phyloP scores from a whole-genome alignment of 2,888 invertebrate species.

The Chromoteleia sp. region DNA sequence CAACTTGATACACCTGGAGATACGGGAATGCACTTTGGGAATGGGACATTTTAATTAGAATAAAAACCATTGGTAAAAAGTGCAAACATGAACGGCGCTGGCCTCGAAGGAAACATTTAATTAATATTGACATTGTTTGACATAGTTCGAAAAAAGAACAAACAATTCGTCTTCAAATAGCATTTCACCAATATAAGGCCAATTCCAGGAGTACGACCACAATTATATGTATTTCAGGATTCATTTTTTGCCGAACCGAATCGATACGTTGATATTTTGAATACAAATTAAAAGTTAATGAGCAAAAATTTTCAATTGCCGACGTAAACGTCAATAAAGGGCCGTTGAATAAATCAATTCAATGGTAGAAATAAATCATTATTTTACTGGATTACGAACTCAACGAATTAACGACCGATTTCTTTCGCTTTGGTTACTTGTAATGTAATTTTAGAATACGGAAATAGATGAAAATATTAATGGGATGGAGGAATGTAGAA shows the following conservation, averaged over 20 bases:
- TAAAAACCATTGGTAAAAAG: slow-evolving; percentile 58
- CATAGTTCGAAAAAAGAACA: slow-evolving; percentile 12
- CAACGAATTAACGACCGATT: background rate
- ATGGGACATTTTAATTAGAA: slow-evolving; percentile 72
- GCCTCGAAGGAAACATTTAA: slow-evolving; percentile 74
- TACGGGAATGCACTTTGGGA: slow-evolving; percentile 72
- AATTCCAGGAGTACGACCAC: slow-evolving; percentile 19
- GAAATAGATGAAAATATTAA: background rate
- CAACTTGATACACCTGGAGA: slow-evolving; percentile 82
- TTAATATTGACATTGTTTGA: slow-evolving; percentile 79
- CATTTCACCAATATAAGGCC: slow-evolving; percentile 10
- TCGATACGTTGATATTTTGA: background rate
- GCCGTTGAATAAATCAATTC: background rate
- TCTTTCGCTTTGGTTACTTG: background rate
- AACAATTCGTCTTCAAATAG: slow-evolving; percentile 35
- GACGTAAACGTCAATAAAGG: background rate
- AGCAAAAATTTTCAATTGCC: background rate
- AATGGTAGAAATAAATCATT: slow-evolving; percentile 3
- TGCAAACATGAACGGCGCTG: slow-evolving; percentile 37
- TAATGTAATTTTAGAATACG: background rate
- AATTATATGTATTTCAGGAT: background rate
- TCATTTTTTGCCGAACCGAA: background rate
- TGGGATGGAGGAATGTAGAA: background rate
- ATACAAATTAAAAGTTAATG: slow-evolving; percentile 17
- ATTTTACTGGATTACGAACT: background rate